Base-by-base conservation (phyloP, 2,888 invertebrate species). In the Oligia strigilis region DNA sequence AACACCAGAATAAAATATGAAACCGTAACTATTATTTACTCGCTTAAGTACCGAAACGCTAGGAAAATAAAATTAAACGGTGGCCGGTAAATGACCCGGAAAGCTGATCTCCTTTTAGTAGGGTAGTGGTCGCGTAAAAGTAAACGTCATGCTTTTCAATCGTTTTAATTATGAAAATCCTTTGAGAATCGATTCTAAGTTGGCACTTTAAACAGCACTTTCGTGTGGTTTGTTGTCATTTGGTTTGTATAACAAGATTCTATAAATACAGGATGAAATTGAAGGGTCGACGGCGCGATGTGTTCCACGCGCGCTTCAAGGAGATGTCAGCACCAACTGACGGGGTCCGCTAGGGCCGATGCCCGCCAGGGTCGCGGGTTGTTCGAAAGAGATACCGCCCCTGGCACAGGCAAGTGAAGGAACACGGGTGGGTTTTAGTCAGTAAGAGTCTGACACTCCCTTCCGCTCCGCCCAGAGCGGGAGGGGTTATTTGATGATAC, bases 11-110 rank as follows among this genome's bases (percentile, higher is more conserved):
- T 86, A 75, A 84, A 83, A 86, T 78, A 84, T 80, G 66, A 84
- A 87, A 72, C 64, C 17, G 58, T 84, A 60, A 17, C 72, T 76
- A 72, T 87, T 85, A 77, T 84, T 85, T 80, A 73, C 73, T 71
- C 55, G 81, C 62, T 81, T 78, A 86, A 78, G 75, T 65, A 85
- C 87, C 85, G 78, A 81, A 87, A 81, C 85, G 72, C 78, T 76
- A 66, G 69, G 81, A 78, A 81, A 87, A 85, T 85, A 87, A 87
- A 84, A 84, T 85, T 78, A 84, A 78, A 81, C 64, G 77, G 72
- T 76, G 71, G 36, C 70, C 49, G 72, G 65, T 64, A 82, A 85
- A 86, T 86, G 82, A 76, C 55, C 82, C 77, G 82, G 80, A 66
- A 87, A 86, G 60, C 72, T 80, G 78, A 78, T 82, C 80, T 82